Percentiles rank a stretch among this genome's conserved stretches.
Evolutionary conservation across 2,113 vertebrate genomes (phyloP).

Genomic region (Misgurnus anguillicaudatus): DNA sequence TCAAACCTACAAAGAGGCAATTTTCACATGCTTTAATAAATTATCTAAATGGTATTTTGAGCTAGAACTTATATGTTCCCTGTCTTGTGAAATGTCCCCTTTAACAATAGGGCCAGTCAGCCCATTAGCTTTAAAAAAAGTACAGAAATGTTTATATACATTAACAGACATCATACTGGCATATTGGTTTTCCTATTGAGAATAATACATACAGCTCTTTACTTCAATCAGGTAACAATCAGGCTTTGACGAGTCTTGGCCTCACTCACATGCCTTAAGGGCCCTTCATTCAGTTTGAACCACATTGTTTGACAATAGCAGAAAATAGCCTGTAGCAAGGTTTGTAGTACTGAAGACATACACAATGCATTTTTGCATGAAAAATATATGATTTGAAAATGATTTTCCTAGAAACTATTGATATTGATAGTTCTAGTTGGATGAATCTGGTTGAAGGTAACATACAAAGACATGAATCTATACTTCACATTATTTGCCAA

Average conservation of each 20-base stretch:
- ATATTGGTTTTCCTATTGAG: background rate
- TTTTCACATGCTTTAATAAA: too few relatives aligned
- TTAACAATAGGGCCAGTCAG: too few relatives aligned
- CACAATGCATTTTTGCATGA: slow-evolving; percentile 26
- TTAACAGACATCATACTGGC: background rate
- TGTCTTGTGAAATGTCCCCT: too few relatives aligned
- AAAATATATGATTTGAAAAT: background rate
- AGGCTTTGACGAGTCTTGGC: slow-evolving; percentile 51
- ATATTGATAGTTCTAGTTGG: background rate
- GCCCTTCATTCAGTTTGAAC: slow-evolving; percentile 29
- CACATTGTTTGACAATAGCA: too few relatives aligned
- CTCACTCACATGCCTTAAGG: slow-evolving; percentile 54
- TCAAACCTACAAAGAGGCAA: too few relatives aligned
- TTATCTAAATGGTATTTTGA: too few relatives aligned
- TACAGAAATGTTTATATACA: too few relatives aligned
- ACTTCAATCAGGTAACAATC: slow-evolving; percentile 49
- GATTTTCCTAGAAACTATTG: too few relatives aligned
- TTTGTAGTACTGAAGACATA: slow-evolving; percentile 31
- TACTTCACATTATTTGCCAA: background rate
- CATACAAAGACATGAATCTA: background rate
- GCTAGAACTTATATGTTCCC: too few relatives aligned
- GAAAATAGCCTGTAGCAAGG: slow-evolving; percentile 6
- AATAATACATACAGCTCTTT: slow-evolving; percentile 54
- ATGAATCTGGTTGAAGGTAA: background rate
- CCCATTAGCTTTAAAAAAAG: too few relatives aligned